These are phyloP conservation scores for Amiota mariae DNA, from an alignment of 2,888 invertebrate species.

Conservation along the genomic window DNA sequence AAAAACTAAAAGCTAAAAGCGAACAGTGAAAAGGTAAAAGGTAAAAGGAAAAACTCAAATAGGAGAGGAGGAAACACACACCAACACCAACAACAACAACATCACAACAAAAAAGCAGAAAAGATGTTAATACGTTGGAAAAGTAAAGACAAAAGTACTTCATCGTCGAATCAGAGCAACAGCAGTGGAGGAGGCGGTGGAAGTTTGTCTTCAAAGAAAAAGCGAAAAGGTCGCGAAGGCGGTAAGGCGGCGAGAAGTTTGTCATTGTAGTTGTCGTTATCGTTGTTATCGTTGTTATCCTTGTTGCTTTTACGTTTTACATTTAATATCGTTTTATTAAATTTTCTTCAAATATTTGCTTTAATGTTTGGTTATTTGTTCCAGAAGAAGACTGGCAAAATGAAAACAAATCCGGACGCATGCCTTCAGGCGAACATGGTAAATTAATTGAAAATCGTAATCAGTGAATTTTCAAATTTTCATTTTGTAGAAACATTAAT, in stretches of 20 bases:
- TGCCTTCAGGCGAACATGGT: slow-evolving; percentile 70
- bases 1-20: no score
- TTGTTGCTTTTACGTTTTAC: neutral
- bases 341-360: neutral
- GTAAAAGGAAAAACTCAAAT: neutral
- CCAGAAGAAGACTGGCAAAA: slow-evolving; percentile 80
- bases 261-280: neutral
- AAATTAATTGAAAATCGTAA: slow-evolving; percentile 27
- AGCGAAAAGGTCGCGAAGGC: slow-evolving; percentile 88
- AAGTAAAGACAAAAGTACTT: slow-evolving; percentile 85
- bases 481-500: no score
- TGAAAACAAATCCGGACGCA: slow-evolving; percentile 74
- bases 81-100: slow-evolving; percentile 22
- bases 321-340: neutral
- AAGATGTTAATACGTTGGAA: slow-evolving; percentile 88
- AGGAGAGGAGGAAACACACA: slow-evolving; percentile 23
- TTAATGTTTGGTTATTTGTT: slow-evolving; percentile 65
- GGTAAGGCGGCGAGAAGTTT: slow-evolving; percentile 71
- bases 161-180: slow-evolving; percentile 77
- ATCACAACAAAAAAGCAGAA: slow-evolving; percentile 20
- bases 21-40: no score
- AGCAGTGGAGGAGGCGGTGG: slow-evolving; percentile 69
- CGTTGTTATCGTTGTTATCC: no score
- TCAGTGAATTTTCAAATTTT: no score
- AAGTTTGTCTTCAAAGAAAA: slow-evolving; percentile 81